Conservation (phyloP, 2,888 invertebrate genomes). For the Creontiades dilutus region DNA sequence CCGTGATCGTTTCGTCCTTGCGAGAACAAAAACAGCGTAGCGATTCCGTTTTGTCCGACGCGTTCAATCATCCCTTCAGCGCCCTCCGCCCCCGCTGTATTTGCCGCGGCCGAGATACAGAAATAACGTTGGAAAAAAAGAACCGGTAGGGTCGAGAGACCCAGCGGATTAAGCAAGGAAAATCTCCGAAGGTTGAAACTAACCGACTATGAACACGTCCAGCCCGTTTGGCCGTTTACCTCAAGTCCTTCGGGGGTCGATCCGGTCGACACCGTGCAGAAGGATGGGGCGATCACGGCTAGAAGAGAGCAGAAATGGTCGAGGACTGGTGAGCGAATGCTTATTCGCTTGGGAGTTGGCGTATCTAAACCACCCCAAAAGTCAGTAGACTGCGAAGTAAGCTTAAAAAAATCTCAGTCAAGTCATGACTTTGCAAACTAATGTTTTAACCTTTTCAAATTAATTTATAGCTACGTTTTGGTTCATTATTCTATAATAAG, state of each 20-base stretch:
- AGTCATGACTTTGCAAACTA: no score
- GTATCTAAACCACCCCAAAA: no score
- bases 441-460: no score
- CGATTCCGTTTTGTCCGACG: constrained; percentile 55
- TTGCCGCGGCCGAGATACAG: background rate
- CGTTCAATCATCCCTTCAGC: constrained; percentile 40
- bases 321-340: background rate
- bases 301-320: background rate
- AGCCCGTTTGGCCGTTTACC: constrained; percentile 6
- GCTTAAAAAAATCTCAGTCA: no score
- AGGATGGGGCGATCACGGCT: background rate
- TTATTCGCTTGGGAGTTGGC: no score
- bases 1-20: constrained; percentile 37
- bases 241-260: constrained; percentile 23
- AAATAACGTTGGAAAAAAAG: background rate
- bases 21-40: constrained; percentile 41
- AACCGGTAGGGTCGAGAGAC: constrained; percentile 18
- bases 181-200: constrained; percentile 46
- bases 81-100: background rate
- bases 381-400: no score
- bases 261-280: background rate
- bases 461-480: no score
- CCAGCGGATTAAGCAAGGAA: constrained; percentile 28
- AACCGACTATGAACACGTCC: constrained; percentile 54
- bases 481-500: no score